phyloP scores from a whole-genome alignment of 2,113 vertebrate genomes.

The Pleuronectes platessa region DNA sequence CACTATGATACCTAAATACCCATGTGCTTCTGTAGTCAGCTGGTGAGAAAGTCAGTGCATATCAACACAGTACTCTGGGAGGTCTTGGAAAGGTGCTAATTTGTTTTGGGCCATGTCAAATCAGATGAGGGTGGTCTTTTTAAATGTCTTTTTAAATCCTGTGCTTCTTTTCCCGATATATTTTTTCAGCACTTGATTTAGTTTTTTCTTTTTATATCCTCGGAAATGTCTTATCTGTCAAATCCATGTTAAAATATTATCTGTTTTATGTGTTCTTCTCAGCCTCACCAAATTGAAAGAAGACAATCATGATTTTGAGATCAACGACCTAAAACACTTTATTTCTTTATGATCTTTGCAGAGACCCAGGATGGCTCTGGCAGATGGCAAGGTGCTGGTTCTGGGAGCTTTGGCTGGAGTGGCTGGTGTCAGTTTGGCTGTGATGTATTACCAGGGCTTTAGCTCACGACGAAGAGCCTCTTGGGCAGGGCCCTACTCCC shows the following conservation, averaged over 20 bases:
- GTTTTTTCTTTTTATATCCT: background rate
- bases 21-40: too few relatives aligned
- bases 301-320: background rate
- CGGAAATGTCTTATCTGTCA: background rate
- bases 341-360: constrained; percentile 20
- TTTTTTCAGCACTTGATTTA: background rate
- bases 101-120: too few relatives aligned
- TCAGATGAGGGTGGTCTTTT: too few relatives aligned
- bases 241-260: background rate
- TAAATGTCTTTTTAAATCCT: too few relatives aligned
- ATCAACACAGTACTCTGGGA: too few relatives aligned
- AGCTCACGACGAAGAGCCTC: constrained; percentile 46
- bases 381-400: constrained; percentile 86
- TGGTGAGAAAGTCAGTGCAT: too few relatives aligned
- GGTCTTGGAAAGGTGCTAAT: too few relatives aligned
- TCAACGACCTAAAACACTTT: background rate
- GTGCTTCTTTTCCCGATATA: too few relatives aligned
- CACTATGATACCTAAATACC: too few relatives aligned
- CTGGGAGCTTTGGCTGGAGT: constrained; percentile 89
- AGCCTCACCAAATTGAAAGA: too few relatives aligned
- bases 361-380: constrained; percentile 84
- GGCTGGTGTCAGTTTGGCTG: constrained; percentile 87
- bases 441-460: constrained; percentile 83
- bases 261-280: background rate
- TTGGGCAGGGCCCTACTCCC: constrained; percentile 16